phyloP scores from a whole-genome alignment of 2,888 invertebrate species.

The Dryobotodes eremita region DNA sequence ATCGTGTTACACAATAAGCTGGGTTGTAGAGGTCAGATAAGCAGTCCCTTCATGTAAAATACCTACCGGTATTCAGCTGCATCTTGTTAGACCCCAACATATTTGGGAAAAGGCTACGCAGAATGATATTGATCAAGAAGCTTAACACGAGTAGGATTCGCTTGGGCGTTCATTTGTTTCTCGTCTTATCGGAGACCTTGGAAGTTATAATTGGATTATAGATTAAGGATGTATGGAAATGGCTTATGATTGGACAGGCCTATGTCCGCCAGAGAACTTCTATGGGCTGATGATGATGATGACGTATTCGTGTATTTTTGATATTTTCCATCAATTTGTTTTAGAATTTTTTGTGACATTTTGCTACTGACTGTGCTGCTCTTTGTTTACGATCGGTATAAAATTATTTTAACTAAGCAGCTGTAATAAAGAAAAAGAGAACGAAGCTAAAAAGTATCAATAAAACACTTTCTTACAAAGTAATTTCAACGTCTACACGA shows the following conservation, averaged over 20 bases:
- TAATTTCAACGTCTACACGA: slow-evolving; percentile 27
- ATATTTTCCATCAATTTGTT: neutral
- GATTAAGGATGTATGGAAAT: neutral
- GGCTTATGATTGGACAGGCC: neutral
- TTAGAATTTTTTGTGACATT: neutral
- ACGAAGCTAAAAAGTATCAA: slow-evolving; percentile 20
- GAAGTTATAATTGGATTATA: neutral
- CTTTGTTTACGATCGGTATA: neutral
- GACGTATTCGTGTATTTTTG: neutral
- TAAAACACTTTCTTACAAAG: slow-evolving; percentile 36
- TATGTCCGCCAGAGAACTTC: too few relatives aligned
- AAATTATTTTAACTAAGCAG: neutral
- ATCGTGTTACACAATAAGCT: neutral
- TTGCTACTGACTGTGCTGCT: neutral
- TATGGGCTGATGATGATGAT: neutral
- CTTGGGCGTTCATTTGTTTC: slow-evolving; percentile 7
- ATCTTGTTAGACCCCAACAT: neutral
- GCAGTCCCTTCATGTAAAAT: neutral
- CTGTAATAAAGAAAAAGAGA: neutral
- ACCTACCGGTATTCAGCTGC: neutral
- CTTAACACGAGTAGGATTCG: neutral
- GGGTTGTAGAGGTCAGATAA: neutral
- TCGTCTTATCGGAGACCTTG: neutral
- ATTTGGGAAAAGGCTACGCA: neutral
- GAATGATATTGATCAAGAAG: neutral